Evolutionary conservation across 2,888 invertebrate genomes (phyloP).

Genomic region (Reticulitermes lucifugus): DNA sequence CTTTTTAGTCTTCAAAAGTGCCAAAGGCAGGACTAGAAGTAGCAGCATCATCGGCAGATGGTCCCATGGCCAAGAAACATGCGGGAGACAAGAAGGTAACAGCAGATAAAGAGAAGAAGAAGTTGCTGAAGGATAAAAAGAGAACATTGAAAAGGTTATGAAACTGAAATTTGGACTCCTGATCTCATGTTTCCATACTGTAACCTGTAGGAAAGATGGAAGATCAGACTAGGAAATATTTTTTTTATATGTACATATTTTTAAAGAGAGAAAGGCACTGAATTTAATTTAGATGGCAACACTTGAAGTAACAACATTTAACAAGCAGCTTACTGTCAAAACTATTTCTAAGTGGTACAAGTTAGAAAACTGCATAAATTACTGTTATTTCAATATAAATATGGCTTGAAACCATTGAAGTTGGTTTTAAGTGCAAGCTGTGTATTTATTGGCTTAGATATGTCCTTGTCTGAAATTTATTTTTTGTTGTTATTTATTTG

Average conservation of each 20-base stretch:
- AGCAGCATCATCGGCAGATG: conserved; percentile 67
- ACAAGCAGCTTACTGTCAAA: conserved; percentile 24
- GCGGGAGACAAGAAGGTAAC: conserved; percentile 82
- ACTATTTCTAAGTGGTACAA: background rate
- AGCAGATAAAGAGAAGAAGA: conserved; percentile 80
- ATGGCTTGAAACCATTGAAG: background rate
- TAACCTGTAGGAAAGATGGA: background rate
- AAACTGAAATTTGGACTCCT: conserved; percentile 59
- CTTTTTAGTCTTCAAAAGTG: conserved; percentile 52
- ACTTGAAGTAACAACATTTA: conserved; percentile 12
- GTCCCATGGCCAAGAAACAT: conserved; percentile 86
- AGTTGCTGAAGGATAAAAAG: conserved; percentile 85
- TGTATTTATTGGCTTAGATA: conserved; percentile 32
- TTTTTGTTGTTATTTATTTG: conserved; percentile 35
- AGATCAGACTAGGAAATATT: conserved; percentile 38
- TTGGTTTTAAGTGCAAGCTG: conserved; percentile 15
- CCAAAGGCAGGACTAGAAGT: conserved; percentile 63
- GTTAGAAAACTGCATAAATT: background rate
- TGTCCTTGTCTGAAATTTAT: conserved; percentile 11
- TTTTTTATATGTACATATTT: conserved; percentile 44
- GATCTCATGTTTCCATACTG: background rate
- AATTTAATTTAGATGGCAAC: conserved; percentile 35
- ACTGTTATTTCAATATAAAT: background rate
- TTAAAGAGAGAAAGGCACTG: conserved; percentile 44
- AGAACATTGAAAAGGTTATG: conserved; percentile 88